Base-by-base conservation (phyloP, 2,113 vertebrate species). In the Thamnaconus septentrionalis region DNA sequence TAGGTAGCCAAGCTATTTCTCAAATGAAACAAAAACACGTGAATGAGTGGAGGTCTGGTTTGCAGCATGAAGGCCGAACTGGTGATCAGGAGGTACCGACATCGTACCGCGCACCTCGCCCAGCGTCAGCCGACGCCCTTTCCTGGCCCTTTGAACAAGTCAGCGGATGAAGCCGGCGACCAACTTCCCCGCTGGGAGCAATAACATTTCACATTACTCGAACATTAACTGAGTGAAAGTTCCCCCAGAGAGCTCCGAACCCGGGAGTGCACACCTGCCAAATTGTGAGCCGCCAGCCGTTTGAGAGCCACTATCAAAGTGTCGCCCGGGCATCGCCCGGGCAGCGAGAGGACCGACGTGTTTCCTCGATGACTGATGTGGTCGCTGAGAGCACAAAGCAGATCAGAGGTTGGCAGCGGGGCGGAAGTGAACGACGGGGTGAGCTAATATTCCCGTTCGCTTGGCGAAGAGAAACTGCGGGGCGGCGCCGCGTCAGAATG, bases 391-490 rank as follows among this genome's bases (percentile, higher is more conserved):
- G 18, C 18, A 31, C 18, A 31, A 31, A 31, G 18, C 18, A 2
- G 18, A 31, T 31, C 18, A 31, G 18, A 31, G 18, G 18, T 31
- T 31, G 18, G 18, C 18, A 31, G 18, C 18, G 18, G 18, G 18
- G 18, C 18, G 18, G 18, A 31, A 31, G 18, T 2, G 18, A 31
- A 31, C 18, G 18, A 31, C 18, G 18, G 18, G 18, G 18, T 31
- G 18, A 11, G 61, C 56, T 76, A 31, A 31, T 31, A 31, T 1
- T 84, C 55, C 66, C 68, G 74, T 79, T 80, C 75, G 75, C 75
- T 84, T 75, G 83, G 60, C 59, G 48, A 73, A 75, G 83, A 90
- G 84, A 85, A 59, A 0, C 83, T 73, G 78, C 78, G 48, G 77
- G 81, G 18, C 18, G 18, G 18, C 11, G 3, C 55, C 10, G 59